Evolutionary conservation across 2,113 vertebrate genomes (phyloP).

Genomic region (Carassius carassius): DNA sequence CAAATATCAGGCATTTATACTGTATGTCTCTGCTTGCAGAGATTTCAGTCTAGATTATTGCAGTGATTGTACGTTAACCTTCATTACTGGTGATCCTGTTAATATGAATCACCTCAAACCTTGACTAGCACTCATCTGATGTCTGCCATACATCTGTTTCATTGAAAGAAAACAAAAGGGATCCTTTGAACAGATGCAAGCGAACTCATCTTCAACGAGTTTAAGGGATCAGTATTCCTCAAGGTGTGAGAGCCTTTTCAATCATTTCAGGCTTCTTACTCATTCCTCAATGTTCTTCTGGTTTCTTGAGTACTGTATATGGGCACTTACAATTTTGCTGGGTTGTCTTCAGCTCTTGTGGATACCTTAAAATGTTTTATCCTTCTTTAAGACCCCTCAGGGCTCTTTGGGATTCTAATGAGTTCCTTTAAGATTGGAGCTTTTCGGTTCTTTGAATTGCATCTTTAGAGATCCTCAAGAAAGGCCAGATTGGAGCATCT

Average conservation of each 20-base stretch:
- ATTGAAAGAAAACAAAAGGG: slow-evolving; percentile 4
- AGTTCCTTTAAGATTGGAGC: not conserved
- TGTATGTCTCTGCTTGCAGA: slow-evolving; percentile 10
- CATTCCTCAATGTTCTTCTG: not conserved
- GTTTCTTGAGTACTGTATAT: not conserved
- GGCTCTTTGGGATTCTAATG: not conserved
- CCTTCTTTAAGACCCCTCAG: not conserved
- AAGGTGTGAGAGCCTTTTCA: not conserved
- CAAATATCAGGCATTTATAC: not conserved
- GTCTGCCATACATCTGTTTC: not conserved
- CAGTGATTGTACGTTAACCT: not conserved
- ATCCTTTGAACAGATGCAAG: slow-evolving; percentile 6
- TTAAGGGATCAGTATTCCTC: slow-evolving; percentile 5
- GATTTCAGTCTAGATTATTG: not conserved
- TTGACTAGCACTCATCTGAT: not conserved
- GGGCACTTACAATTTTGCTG: not conserved
- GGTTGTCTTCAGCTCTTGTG: not conserved
- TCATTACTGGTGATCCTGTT: not conserved
- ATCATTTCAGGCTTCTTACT: not conserved
- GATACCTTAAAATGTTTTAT: slow-evolving; percentile 4
- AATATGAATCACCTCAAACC: not conserved
- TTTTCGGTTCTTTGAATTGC: not conserved
- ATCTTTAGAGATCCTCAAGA: slow-evolving; percentile 28
- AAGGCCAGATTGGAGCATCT: slow-evolving; percentile 62
- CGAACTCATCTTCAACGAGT: slow-evolving; percentile 5